Evolutionary conservation across 2,797 vertebrate genomes (phyloP).

Genomic region (Artibeus jamaicensis): DNA sequence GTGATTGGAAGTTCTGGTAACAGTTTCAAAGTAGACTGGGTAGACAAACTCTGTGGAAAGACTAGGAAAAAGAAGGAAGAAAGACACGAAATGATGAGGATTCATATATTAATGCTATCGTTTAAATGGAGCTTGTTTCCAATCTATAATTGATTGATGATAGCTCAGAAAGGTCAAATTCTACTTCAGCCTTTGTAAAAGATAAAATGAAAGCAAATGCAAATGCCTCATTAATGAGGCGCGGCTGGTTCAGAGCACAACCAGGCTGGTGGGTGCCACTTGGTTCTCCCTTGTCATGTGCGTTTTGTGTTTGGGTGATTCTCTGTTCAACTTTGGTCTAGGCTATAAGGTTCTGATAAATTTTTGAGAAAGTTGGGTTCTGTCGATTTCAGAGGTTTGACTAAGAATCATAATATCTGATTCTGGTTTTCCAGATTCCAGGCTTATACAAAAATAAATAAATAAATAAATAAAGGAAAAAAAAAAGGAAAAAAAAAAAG

Average conservation of each 20-base stretch:
- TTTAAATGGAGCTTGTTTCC: slow-evolving; percentile 43
- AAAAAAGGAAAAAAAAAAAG: not conserved
- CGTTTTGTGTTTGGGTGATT: slow-evolving; percentile 45
- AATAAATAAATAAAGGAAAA: too few species aligned
- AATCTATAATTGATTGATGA: not conserved
- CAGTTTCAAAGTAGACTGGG: slow-evolving; percentile 50
- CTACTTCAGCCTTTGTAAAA: slow-evolving; percentile 28
- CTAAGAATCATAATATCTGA: not conserved
- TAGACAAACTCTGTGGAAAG: not conserved
- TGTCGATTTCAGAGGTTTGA: slow-evolving; percentile 6
- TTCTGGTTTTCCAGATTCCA: slow-evolving; percentile 6
- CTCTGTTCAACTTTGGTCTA: slow-evolving; percentile 22
- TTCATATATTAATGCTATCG: not conserved
- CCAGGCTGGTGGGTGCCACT: not conserved
- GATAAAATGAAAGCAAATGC: slow-evolving; percentile 55
- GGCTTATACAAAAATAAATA: not conserved
- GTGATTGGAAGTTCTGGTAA: slow-evolving; percentile 49
- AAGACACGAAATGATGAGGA: not conserved
- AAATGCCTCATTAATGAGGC: slow-evolving; percentile 50
- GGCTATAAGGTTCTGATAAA: slow-evolving; percentile 22
- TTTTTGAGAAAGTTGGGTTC: slow-evolving; percentile 26
- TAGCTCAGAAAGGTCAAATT: slow-evolving; percentile 48
- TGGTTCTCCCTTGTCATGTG: not conserved
- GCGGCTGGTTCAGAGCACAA: slow-evolving; percentile 34
- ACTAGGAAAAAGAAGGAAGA: not conserved